Percentiles rank a stretch among this genome's conserved stretches.
phyloP scores from a whole-genome alignment of 30 jellyfish, hydroid and myxozoan genomes.

The Aurelia coerulea region DNA sequence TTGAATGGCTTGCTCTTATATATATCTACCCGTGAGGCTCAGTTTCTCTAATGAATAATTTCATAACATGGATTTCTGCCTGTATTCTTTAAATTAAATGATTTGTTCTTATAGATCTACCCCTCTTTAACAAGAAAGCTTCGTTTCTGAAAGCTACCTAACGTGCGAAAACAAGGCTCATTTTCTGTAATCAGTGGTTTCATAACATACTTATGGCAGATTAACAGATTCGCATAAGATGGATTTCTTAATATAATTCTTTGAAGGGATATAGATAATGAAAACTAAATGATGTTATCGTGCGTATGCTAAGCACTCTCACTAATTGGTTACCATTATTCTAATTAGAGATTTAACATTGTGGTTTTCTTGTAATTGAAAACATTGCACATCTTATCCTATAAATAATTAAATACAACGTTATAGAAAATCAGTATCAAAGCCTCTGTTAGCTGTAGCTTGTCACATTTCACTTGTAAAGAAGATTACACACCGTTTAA shows the following conservation, averaged over 20 bases:
- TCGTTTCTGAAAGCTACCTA: neutral
- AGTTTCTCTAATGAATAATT: too few species aligned
- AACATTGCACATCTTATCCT: constrained; percentile 38
- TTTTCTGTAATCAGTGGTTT: constrained; percentile 22
- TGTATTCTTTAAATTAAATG: neutral
- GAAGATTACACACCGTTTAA: too few species aligned
- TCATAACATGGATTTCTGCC: too few species aligned
- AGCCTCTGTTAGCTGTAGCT: too few species aligned
- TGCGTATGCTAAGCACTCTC: constrained; percentile 22
- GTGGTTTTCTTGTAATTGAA: constrained; percentile 30
- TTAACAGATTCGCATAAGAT: constrained; percentile 32
- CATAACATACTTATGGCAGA: constrained; percentile 22
- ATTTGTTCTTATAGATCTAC: too few species aligned
- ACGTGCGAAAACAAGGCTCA: neutral
- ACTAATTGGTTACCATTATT: constrained; percentile 52
- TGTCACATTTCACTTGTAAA: too few species aligned
- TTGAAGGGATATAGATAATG: constrained; percentile 32
- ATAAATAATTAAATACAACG: constrained; percentile 15
- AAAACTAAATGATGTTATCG: constrained; percentile 37
- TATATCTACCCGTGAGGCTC: neutral
- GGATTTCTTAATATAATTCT: constrained; percentile 26
- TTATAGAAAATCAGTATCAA: constrained; percentile 19
- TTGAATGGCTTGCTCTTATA: neutral
- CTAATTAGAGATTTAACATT: constrained; percentile 38
- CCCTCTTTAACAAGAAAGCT: neutral